Conservation (phyloP, 2,113 vertebrate genomes). For the Trematocara macrostoma region DNA sequence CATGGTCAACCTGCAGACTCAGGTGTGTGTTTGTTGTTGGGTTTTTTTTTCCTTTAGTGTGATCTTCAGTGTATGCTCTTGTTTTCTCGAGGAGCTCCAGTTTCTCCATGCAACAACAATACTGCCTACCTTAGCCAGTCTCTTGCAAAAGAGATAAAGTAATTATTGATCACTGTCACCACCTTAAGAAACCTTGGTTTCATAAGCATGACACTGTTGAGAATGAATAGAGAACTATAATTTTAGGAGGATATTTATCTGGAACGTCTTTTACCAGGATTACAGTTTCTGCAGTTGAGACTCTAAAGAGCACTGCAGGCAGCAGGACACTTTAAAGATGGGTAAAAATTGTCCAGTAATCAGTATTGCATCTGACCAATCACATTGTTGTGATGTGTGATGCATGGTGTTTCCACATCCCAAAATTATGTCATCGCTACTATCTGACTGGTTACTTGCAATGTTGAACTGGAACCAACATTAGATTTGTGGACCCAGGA, state of each 20-base stretch:
- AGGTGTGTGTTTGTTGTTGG: slow-evolving; percentile 74
- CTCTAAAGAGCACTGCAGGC: not conserved
- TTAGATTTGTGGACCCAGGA: not conserved
- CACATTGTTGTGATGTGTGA: not conserved
- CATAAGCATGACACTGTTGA: not conserved
- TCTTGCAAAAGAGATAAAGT: not conserved
- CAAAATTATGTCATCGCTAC: not conserved
- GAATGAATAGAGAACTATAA: not conserved
- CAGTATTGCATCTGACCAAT: not conserved
- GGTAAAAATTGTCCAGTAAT: not conserved
- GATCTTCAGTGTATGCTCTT: not conserved
- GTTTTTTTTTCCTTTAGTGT: not conserved
- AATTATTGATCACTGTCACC: not conserved
- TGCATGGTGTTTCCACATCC: not conserved
- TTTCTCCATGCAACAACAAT: not conserved
- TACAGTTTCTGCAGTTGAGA: not conserved
- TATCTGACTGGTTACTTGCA: not conserved
- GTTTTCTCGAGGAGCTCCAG: not conserved
- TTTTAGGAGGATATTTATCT: not conserved
- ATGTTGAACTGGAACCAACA: not conserved
- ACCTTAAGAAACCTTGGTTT: not conserved
- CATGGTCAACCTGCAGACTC: slow-evolving; percentile 96
- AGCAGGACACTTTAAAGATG: not conserved
- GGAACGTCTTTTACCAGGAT: not conserved
- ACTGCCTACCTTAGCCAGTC: not conserved